Conservation (phyloP, 2,888 invertebrate species). For the Habrosyne pyritoides region DNA sequence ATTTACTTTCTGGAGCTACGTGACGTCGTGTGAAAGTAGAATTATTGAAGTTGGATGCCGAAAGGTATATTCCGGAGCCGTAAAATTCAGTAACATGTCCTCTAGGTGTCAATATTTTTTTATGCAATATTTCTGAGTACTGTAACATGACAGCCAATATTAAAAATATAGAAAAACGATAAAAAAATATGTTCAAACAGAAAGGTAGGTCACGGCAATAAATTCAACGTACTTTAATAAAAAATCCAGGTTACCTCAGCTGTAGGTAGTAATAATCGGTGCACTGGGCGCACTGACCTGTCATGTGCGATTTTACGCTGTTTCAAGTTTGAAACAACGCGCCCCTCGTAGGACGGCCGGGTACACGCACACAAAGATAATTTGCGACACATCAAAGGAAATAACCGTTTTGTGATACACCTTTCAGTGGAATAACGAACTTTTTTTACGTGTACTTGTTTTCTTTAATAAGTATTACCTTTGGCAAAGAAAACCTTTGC, state of each 20-base stretch:
- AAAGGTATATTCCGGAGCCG: too few relatives aligned
- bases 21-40: not conserved
- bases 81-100: too few relatives aligned
- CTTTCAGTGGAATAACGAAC: not conserved
- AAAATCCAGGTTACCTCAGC: constrained; percentile 26
- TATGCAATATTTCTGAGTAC: too few relatives aligned
- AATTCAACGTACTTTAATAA: constrained; percentile 9
- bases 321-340: constrained; percentile 60
- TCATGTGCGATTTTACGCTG: constrained; percentile 69
- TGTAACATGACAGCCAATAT: not conserved
- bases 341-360: constrained; percentile 21
- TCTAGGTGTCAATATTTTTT: too few relatives aligned
- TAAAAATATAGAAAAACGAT: not conserved
- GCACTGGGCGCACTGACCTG: constrained; percentile 70
- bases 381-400: constrained; percentile 44
- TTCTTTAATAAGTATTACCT: not conserved
- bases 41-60: too few relatives aligned
- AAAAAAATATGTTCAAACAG: not conserved
- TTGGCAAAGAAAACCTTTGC: too few relatives aligned
- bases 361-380: not conserved
- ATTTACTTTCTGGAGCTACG: not conserved
- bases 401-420: constrained; percentile 24
- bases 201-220: not conserved
- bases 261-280: constrained; percentile 41
- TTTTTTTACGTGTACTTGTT: not conserved